Evolutionary conservation across 2,888 invertebrate species (phyloP).

Genomic region (Rambutsinella grinnellia): DNA sequence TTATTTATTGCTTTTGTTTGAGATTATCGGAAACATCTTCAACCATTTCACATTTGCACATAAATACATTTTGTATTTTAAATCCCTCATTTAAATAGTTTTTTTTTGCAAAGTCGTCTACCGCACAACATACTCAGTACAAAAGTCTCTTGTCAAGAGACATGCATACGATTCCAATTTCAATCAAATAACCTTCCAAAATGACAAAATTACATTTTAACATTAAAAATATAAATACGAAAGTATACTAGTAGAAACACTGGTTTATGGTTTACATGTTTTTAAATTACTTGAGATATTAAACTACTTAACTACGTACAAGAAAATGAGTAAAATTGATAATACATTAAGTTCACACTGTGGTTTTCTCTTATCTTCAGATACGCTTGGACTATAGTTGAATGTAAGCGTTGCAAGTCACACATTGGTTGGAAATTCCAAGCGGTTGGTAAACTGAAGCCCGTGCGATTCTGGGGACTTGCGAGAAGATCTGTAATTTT

Average conservation of each 20-base stretch:
- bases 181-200: too few species aligned
- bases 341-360: background rate
- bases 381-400: slow-evolving; percentile 85
- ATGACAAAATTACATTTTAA: too few species aligned
- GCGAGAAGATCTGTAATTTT: slow-evolving; percentile 73
- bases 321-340: background rate
- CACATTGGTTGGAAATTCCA: slow-evolving; percentile 88
- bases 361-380: slow-evolving; percentile 69
- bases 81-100: too few species aligned
- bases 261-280: background rate
- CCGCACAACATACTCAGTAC: too few species aligned
- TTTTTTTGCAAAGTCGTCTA: too few species aligned
- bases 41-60: too few species aligned
- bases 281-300: background rate
- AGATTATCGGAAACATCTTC: too few species aligned
- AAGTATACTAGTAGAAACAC: background rate
- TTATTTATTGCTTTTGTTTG: slow-evolving; percentile 25
- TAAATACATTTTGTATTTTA: too few species aligned
- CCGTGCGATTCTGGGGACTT: slow-evolving; percentile 80
- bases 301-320: too few species aligned
- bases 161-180: too few species aligned
- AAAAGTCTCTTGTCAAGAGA: too few species aligned
- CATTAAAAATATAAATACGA: background rate
- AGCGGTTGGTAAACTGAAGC: slow-evolving; percentile 76
- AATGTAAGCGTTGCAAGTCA: slow-evolving; percentile 76